Evolutionary conservation across 2,888 invertebrate genomes (phyloP), one percentile per base, ranked within the genome.

Genomic region (Morpho helenor): DNA sequence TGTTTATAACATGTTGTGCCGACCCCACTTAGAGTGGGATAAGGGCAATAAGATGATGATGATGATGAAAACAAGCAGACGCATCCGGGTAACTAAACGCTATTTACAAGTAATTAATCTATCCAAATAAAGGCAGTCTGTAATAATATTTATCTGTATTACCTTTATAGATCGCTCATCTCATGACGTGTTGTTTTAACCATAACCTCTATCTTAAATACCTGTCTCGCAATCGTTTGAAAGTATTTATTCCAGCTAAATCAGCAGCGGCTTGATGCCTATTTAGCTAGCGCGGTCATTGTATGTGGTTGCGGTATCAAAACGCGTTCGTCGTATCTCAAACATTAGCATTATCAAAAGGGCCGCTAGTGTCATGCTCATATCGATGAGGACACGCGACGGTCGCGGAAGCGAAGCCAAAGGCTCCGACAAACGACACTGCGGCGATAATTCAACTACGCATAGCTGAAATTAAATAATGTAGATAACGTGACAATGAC

Each of bases 291-390:
- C 70, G 74, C 79, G 75, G 74, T 80, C 77, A 82, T 84, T 87
- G 83, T 84, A 77, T 84, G 81, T 84, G 81, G 78, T 76, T 77
- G 70, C 75, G 69, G 79, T 85, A 87, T 86, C 85, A 70, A 72
- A 72, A 72, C 74, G 68, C 72, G 70, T 71, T 69, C 69, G 72
- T 74, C 73, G 79, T 84, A 86, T 86, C 87, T 78, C 71, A 67
- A 78, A 85, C 86, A 87, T 88, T 88, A 87, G 84, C 86, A 85
- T 87, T 87, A 88, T 87, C 87, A 87, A 85, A 83, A 86, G 84
- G 80, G 74, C 87, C 87, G 85, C 86, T 74, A 80, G 83, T 80
- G 83, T 84, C 83, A 80, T 80, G 84, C 75, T 84, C 77, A 77
- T 85, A 87, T 87, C 87, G 79, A 76, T 71, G 82, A 74, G 80